phyloP scores from a whole-genome alignment of 2,797 vertebrate species.

The Lepidocolaptes lacrymiger region DNA sequence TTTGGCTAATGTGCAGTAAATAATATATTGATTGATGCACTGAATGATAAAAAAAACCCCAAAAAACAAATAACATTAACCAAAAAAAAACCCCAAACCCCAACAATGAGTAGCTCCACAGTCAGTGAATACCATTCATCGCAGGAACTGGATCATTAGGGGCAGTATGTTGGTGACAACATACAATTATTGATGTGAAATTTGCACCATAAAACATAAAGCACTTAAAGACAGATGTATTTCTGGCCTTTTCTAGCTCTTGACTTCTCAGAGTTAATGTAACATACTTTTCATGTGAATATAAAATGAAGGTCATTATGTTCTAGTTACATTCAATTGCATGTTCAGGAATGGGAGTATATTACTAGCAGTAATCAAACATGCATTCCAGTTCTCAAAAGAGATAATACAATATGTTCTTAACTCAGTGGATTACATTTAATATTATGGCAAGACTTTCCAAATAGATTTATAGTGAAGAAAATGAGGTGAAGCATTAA shows the following conservation, averaged over 20 bases:
- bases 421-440: background rate
- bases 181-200: background rate
- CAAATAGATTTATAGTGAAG: background rate
- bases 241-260: background rate
- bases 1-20: background rate
- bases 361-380: background rate
- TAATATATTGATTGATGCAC: background rate
- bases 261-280: background rate
- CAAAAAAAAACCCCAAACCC: fast-evolving
- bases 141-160: background rate
- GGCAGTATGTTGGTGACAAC: background rate
- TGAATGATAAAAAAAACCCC: background rate
- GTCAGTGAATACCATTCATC: background rate
- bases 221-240: background rate
- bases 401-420: background rate
- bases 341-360: background rate
- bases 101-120: background rate
- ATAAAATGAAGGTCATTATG: background rate
- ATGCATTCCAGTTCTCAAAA: background rate
- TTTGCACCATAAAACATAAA: background rate
- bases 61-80: background rate
- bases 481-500: slow-evolving; percentile 2
- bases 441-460: background rate
- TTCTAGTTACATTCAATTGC: background rate
- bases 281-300: background rate